Evolutionary conservation across 2,888 invertebrate species (phyloP).

Genomic region (Linnaemya vulpina): DNA sequence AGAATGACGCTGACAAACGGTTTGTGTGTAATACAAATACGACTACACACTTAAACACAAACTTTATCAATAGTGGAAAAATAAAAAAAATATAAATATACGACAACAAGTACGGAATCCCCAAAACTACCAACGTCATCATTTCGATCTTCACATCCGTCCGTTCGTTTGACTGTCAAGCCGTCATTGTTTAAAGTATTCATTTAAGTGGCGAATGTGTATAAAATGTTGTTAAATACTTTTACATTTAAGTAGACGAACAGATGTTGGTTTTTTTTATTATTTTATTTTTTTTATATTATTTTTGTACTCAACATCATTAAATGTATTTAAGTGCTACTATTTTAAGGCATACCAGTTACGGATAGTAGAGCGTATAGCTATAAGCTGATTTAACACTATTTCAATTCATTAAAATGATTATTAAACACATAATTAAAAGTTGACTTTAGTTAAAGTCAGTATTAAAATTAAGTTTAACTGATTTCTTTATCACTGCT

Average conservation of each 20-base stretch:
- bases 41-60: too few species aligned
- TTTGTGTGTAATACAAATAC: neutral
- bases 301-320: conserved; percentile 2
- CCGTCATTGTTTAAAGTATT: conserved; percentile 45
- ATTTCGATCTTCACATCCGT: conserved; percentile 41
- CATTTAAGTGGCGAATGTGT: conserved; percentile 39
- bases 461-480: too few species aligned
- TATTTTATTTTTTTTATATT: conserved; percentile 14
- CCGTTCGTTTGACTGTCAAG: conserved; percentile 23
- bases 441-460: too few species aligned
- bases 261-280: conserved; percentile 52
- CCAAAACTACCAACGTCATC: conserved; percentile 68
- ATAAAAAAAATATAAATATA: neutral
- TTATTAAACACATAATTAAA: too few species aligned
- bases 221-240: conserved; percentile 47
- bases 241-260: conserved; percentile 32
- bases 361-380: conserved; percentile 11
- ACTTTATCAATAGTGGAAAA: neutral
- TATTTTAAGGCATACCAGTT: conserved; percentile 21
- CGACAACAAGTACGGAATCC: conserved; percentile 54
- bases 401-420: too few species aligned
- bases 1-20: conserved; percentile 45
- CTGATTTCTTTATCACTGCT: too few species aligned
- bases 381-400: neutral
- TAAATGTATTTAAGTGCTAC: neutral